phyloP scores from a whole-genome alignment of 2,113 vertebrate species.

The Pholis gunnellus region DNA sequence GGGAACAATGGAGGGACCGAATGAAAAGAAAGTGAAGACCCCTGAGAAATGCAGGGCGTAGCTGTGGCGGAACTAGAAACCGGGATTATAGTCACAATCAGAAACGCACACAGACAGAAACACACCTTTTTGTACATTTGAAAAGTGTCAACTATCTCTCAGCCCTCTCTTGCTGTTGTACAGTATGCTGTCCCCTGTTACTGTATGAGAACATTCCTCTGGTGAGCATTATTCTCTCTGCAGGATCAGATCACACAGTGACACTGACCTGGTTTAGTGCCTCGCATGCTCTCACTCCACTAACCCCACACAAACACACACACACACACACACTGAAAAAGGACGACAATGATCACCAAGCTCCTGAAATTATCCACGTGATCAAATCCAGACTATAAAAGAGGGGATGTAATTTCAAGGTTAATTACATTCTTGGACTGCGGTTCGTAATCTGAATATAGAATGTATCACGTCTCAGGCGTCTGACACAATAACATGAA shows the following conservation, averaged over 20 bases:
- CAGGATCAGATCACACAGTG: constrained; percentile 49
- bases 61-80: constrained; percentile 64
- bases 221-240: constrained; percentile 15
- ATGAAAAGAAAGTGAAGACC: constrained; percentile 81
- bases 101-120: constrained; percentile 8
- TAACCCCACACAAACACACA: neutral
- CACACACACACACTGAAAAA: neutral
- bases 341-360: neutral
- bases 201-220: constrained; percentile 40
- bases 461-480: neutral
- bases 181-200: constrained; percentile 11
- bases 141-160: constrained; percentile 25
- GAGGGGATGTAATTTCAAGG: neutral
- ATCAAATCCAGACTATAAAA: neutral
- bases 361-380: neutral
- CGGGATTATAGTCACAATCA: constrained; percentile 36
- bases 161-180: neutral
- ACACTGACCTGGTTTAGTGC: constrained; percentile 56
- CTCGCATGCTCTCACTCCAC: constrained; percentile 22
- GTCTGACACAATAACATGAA: constrained; percentile 20
- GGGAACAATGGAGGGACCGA: constrained; percentile 73
- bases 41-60: constrained; percentile 79
- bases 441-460: constrained; percentile 3
- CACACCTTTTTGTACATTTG: constrained; percentile 17
- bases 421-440: neutral